A percentile compares a stretch with the other conserved stretches of the same genome.
phyloP scores from a whole-genome alignment of 1,140 invertebrate species.

The Sitophilus oryzae region DNA sequence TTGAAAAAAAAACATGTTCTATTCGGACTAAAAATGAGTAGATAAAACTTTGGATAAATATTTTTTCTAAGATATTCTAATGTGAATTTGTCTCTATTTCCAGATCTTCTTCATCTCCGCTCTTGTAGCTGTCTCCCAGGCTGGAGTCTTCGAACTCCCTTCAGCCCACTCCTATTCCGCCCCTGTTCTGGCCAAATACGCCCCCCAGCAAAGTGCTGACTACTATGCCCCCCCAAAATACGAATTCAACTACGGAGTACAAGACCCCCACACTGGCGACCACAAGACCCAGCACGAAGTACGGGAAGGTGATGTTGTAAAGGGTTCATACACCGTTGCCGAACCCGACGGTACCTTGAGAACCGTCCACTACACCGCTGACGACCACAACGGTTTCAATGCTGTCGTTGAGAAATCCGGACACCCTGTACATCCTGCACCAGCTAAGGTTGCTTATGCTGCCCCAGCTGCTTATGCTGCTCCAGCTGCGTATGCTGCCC shows the following conservation, averaged over 20 bases:
- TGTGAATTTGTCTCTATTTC: too few relatives aligned
- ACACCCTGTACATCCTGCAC: slow-evolving; percentile 13
- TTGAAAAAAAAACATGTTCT: too few relatives aligned
- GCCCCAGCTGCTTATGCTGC: not conserved
- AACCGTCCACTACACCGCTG: slow-evolving; percentile 56
- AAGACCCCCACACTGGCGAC: slow-evolving; percentile 52
- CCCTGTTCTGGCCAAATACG: not conserved
- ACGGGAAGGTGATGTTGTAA: slow-evolving; percentile 56
- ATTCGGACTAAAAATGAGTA: too few relatives aligned
- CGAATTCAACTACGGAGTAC: slow-evolving; percentile 50
- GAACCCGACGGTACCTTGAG: slow-evolving; percentile 58
- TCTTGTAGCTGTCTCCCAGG: not conserved
- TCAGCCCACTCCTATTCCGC: not conserved
- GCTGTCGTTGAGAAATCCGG: too few relatives aligned
- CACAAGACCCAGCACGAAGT: slow-evolving; percentile 53
- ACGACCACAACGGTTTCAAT: too few relatives aligned
- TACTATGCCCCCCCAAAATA: slow-evolving; percentile 47
- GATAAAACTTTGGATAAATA: too few relatives aligned
- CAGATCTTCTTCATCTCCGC: not conserved
- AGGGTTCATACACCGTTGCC: slow-evolving; percentile 56
- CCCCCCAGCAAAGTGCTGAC: not conserved
- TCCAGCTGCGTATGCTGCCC: slow-evolving; percentile 1
- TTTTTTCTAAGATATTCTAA: too few relatives aligned
- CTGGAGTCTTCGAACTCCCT: not conserved
- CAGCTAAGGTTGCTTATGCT: not conserved